Percentiles rank a stretch among this genome's conserved stretches.
Evolutionary conservation across 2,113 vertebrate genomes (phyloP).

Genomic region (Anguilla rostrata): DNA sequence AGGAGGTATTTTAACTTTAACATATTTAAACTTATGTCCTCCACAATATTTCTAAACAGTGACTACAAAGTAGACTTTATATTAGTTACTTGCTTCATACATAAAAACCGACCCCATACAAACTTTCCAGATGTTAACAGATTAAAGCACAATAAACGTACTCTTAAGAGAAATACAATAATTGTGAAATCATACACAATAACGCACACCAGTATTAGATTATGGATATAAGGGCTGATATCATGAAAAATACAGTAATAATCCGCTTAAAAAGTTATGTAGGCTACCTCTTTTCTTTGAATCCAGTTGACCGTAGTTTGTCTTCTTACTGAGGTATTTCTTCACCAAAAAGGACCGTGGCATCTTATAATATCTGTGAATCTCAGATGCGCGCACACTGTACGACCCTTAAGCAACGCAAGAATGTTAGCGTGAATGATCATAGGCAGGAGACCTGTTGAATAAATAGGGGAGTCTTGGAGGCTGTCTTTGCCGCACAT

Average conservation of each 20-base stretch:
- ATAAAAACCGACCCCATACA: background rate
- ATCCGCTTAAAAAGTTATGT: constrained; percentile 14
- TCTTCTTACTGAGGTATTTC: constrained; percentile 54
- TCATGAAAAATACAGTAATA: background rate
- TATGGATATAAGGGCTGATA: background rate
- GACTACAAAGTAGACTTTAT: no score
- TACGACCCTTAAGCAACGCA: background rate
- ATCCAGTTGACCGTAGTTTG: constrained; percentile 42
- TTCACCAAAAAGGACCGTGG: constrained; percentile 66
- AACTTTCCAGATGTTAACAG: background rate
- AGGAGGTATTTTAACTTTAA: background rate
- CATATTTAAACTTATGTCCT: background rate
- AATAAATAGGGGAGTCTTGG: constrained; percentile 51
- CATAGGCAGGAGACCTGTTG: constrained; percentile 25
- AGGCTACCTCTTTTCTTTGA: constrained; percentile 44
- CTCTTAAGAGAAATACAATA: background rate
- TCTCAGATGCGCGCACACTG: background rate
- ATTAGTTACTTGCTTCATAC: background rate
- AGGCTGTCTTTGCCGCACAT: constrained; percentile 42
- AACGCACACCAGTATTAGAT: background rate
- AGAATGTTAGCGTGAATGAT: constrained; percentile 23
- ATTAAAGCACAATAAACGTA: background rate
- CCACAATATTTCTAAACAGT: background rate
- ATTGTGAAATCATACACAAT: background rate
- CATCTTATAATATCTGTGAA: constrained; percentile 43